Evolutionary conservation across 1,140 invertebrate genomes (phyloP).

Genomic region (Drosophila willistoni): DNA sequence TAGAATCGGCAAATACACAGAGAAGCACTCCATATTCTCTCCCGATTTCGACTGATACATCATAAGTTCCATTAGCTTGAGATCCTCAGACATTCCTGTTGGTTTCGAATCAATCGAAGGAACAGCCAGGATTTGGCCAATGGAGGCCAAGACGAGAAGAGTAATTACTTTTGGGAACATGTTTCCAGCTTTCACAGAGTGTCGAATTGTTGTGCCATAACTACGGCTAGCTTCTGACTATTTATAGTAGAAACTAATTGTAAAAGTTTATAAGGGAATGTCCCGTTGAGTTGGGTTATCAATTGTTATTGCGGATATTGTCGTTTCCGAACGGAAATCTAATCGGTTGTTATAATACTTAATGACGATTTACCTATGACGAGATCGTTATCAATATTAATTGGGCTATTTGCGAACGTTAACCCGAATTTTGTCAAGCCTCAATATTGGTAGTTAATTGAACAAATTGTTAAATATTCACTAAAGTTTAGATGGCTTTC

Average conservation of each 20-base stretch:
- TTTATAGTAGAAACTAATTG: too few species aligned
- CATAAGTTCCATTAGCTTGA: background rate
- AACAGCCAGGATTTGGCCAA: background rate
- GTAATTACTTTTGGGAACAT: background rate
- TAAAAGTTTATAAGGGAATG: background rate
- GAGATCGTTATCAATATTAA: too few species aligned
- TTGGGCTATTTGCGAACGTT: too few species aligned
- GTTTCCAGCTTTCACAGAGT: background rate
- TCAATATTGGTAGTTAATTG: too few species aligned
- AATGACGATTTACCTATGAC: too few species aligned
- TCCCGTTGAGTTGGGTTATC: background rate
- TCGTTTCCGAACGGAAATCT: background rate
- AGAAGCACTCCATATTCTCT: background rate
- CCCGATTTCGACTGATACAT: background rate
- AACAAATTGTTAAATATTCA: too few species aligned
- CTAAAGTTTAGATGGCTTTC: too few species aligned
- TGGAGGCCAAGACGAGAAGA: background rate
- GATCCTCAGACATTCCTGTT: background rate
- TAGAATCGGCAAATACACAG: background rate
- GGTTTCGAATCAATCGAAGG: background rate
- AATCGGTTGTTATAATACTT: background rate
- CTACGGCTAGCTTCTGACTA: too few species aligned
- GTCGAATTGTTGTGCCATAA: background rate
- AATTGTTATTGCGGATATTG: background rate
- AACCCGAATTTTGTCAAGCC: too few species aligned